Evolutionary conservation across 2,888 invertebrate genomes (phyloP), one percentile per base, ranked within the genome.

Genomic region (Candidula unifasciata): DNA sequence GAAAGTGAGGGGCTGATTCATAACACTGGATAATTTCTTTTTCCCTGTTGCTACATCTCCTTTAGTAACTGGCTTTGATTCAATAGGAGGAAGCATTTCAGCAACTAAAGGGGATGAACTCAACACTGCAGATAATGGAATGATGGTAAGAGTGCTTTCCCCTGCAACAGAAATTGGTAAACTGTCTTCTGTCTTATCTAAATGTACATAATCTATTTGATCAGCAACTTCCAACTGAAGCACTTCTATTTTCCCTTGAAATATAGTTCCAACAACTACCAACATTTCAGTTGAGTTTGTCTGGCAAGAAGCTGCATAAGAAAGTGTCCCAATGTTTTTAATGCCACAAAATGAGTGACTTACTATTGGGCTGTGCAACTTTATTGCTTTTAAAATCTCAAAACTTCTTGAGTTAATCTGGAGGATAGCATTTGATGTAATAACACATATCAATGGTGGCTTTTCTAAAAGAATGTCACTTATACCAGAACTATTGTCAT

Each of bases 1-100:
- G 82, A 93, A 93, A 37, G 92, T 92, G 35, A 93, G 66, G 6
- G 93, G 92, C 76, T 92, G 92, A 64, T 92, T 87, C 85, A 88
- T 83, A 24, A 83, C 64, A 71, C 85, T 82, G 24, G 74, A 2
- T 73, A 80, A 79, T 80, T 85, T 88, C 60, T 89, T 86, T 88
- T 89, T 88, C 81, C 85, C 86, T 73, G 66, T 84, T 27, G 84
- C 80, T 24, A 84, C 69, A 86, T 57, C 88, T 84, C 85, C 87
- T 88, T 37, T 86, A n/a, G 73, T 85, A 78, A 60, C 87, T 87
- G 68, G 87, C 88, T 37, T 85, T 64, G 82, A 68, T 73, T 80
- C 83, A 13, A 87, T 77, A 84, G 90, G 90, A 33, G 90, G 91
- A 30, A 89, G 84, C 44, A 92, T 83, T 84, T 92, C 92, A 66